These are phyloP conservation scores for Drosophila anceps DNA, from an alignment of 2,888 invertebrate genomes.

Conservation along the genomic window DNA sequence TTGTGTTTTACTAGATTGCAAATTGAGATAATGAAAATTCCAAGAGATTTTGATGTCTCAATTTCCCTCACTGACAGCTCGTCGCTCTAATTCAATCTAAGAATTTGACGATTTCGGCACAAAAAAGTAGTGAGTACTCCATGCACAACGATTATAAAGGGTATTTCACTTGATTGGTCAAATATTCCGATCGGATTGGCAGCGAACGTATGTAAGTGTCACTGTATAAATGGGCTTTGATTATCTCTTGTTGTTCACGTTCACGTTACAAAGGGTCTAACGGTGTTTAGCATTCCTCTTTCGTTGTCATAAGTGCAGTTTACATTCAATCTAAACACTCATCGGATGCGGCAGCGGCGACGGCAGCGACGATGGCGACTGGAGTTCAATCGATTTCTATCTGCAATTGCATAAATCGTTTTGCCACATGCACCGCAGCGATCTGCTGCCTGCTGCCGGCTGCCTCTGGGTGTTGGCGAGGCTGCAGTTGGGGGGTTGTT, in stretches of 20 bases:
- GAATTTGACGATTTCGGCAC: too few species aligned
- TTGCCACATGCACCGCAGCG: slow-evolving; percentile 47
- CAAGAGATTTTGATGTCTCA: too few species aligned
- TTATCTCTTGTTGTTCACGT: slow-evolving; percentile 2
- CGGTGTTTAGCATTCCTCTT: slow-evolving; percentile 52
- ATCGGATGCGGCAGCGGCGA: slow-evolving; percentile 29
- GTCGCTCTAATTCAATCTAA: too few species aligned
- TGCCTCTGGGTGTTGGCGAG: slow-evolving; percentile 1
- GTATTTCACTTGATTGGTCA: background rate
- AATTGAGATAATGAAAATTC: too few species aligned
- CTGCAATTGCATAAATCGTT: slow-evolving; percentile 82
- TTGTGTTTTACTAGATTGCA: too few species aligned
- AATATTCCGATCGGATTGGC: background rate
- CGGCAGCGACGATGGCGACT: slow-evolving; percentile 21
- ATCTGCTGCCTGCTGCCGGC: slow-evolving; percentile 23
- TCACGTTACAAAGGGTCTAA: slow-evolving; percentile 1
- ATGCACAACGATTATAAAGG: background rate
- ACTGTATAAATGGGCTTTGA: slow-evolving; percentile 5
- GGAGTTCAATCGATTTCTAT: slow-evolving; percentile 82
- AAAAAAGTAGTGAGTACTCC: too few species aligned
- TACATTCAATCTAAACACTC: slow-evolving; percentile 74
- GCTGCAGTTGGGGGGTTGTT: background rate
- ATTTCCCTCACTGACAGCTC: too few species aligned
- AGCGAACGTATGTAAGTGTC: slow-evolving; percentile 10
- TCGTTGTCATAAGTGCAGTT: slow-evolving; percentile 77